phyloP scores from a whole-genome alignment of 1,140 invertebrate species.

The Myzus persicae region DNA sequence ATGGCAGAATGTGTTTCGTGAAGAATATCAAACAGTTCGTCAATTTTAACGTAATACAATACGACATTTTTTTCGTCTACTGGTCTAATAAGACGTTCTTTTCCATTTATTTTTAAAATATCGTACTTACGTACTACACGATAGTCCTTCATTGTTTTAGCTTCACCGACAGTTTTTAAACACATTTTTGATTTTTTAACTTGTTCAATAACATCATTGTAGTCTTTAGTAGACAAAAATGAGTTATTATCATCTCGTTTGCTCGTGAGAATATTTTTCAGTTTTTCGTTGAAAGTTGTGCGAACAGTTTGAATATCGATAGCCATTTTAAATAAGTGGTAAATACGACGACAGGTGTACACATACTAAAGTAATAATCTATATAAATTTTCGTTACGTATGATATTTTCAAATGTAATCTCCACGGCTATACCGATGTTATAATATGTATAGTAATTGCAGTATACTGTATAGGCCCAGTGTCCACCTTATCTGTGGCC shows the following conservation, averaged over 20 bases:
- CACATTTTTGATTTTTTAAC: background rate
- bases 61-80: background rate
- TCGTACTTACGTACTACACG: background rate
- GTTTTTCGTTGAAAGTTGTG: background rate
- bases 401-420: too few relatives aligned
- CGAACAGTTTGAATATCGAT: background rate
- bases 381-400: too few relatives aligned
- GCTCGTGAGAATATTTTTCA: background rate
- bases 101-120: too few relatives aligned
- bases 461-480: too few relatives aligned
- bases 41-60: constrained; percentile 10
- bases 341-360: too few relatives aligned
- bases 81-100: too few relatives aligned
- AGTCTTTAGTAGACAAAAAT: background rate
- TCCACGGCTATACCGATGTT: too few relatives aligned
- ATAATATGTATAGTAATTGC: too few relatives aligned
- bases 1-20: background rate
- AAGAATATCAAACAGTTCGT: constrained; percentile 33
- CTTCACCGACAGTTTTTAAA: background rate
- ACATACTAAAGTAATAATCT: too few relatives aligned
- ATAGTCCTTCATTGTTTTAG: background rate
- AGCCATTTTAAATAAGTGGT: background rate
- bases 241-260: background rate
- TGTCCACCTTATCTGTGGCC: too few relatives aligned
- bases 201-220: background rate